These are phyloP conservation scores for Smittia aterrima DNA, from an alignment of 2,888 invertebrate species.

Conservation along the genomic window DNA sequence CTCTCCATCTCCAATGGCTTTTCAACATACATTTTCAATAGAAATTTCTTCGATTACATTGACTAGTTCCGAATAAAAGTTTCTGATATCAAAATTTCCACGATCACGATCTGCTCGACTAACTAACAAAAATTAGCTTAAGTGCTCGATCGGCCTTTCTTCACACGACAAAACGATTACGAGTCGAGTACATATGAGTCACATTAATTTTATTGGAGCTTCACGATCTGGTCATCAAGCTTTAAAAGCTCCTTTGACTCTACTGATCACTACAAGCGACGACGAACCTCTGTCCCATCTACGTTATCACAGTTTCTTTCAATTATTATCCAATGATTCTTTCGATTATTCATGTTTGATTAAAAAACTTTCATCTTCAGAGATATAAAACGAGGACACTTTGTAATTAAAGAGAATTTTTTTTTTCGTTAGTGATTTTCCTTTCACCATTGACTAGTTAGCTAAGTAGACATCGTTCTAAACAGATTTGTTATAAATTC, in stretches of 20 bases:
- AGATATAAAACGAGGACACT: too few relatives aligned
- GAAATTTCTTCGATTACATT: background rate
- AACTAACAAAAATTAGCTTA: too few relatives aligned
- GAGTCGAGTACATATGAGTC: background rate
- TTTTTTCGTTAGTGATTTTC: too few relatives aligned
- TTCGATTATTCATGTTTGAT: background rate
- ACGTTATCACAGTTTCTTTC: constrained; percentile 32
- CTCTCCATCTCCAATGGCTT: too few relatives aligned
- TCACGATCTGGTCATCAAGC: too few relatives aligned
- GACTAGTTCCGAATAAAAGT: background rate
- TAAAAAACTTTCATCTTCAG: too few relatives aligned
- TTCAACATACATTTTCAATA: background rate
- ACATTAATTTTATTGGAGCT: too few relatives aligned
- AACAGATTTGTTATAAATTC: constrained; percentile 20
- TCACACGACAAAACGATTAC: background rate
- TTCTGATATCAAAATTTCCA: constrained; percentile 1
- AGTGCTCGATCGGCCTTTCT: background rate
- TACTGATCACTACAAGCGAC: constrained; percentile 11
- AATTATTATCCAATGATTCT: constrained; percentile 32
- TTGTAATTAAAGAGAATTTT: too few relatives aligned
- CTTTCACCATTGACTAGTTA: too few relatives aligned
- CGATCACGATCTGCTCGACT: background rate
- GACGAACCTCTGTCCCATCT: constrained; percentile 4
- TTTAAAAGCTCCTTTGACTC: too few relatives aligned
- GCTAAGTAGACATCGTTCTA: background rate